Base-by-base conservation (phyloP, 2,888 invertebrate genomes). In the Dermolepida albohirtum region DNA sequence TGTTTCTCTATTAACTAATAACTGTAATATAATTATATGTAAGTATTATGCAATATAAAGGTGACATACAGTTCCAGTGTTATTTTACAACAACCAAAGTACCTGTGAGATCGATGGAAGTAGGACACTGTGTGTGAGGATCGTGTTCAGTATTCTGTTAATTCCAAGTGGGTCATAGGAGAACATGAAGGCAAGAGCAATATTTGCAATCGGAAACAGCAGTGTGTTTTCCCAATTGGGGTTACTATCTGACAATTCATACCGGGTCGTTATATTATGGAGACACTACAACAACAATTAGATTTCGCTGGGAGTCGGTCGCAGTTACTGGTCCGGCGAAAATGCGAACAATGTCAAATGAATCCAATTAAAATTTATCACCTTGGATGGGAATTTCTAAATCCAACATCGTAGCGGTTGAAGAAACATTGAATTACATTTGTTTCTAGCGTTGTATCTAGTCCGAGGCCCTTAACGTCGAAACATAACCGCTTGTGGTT, bases 111-210 rank as follows among this genome's bases (percentile, higher is more conserved):
- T n/a, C 44, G 44, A 59, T 27, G 17, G 14, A 27, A 29, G 5
- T 44, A 29, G 44, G 14, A 10, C 5, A 11, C 14, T n/a, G 67
- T 71, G 66, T 5, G 29, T 29, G 74, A 12, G 10, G 29, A 44
- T 14, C 73, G 72, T 71, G 74, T 75, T 34, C 74, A 72, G 76
- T 74, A 73, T 74, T 72, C 73, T 74, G 75, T 74, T 76, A 73
- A 71, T 69, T 64, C 70, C 68, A 74, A 72, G 71, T 76, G 72
- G 74, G 74, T 75, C 74, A 70, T 64, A 64, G 50, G 41, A 17
- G 59, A 66, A 67, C 63, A 65, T 71, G 70, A 72, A 71, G 71
- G 22, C 17, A 69, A 59, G 69, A 51, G 68, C 71, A 72, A 66
- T 65, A 70, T 64, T 66, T 71, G 63, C 67, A 59, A 70, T 71